phyloP scores from a whole-genome alignment of 2,888 invertebrate genomes.

The Diplazon laetatorius region DNA sequence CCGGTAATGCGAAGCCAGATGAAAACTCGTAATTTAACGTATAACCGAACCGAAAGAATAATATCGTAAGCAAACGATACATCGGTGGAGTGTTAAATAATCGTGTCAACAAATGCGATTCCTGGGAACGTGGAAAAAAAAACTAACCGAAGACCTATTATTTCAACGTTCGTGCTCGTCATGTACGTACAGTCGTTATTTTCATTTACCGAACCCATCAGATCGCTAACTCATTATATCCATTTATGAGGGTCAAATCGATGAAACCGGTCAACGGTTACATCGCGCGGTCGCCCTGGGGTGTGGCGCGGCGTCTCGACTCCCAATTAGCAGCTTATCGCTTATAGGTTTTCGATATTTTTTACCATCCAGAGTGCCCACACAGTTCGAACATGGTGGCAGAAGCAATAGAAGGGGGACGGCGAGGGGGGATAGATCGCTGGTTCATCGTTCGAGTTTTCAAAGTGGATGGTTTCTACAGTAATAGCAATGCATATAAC shows the following conservation, averaged over 20 bases:
- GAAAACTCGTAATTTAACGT: neutral
- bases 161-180: constrained; percentile 15
- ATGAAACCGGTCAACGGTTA: constrained; percentile 57
- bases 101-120: constrained; percentile 15
- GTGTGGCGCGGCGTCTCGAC: constrained; percentile 76
- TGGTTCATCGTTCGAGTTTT: constrained; percentile 57
- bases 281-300: constrained; percentile 25
- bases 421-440: neutral
- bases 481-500: constrained; percentile 19
- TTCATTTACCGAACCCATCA: constrained; percentile 57
- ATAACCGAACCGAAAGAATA: neutral
- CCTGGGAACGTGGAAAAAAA: neutral
- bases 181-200: constrained; percentile 47
- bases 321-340: constrained; percentile 81
- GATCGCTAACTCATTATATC: constrained; percentile 64
- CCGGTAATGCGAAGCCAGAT: neutral
- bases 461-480: constrained; percentile 43
- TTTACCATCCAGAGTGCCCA: constrained; percentile 38
- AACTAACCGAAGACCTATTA: neutral
- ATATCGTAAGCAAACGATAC: constrained; percentile 19
- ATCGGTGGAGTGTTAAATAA: constrained; percentile 35
- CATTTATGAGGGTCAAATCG: constrained; percentile 63
- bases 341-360: constrained; percentile 81
- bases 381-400: constrained; percentile 19
- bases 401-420: neutral